These are phyloP conservation scores for Chrysaora quinquecirrha DNA, from an alignment of 30 jellyfish, hydroid and myxozoan genomes.

Conservation along the genomic window DNA sequence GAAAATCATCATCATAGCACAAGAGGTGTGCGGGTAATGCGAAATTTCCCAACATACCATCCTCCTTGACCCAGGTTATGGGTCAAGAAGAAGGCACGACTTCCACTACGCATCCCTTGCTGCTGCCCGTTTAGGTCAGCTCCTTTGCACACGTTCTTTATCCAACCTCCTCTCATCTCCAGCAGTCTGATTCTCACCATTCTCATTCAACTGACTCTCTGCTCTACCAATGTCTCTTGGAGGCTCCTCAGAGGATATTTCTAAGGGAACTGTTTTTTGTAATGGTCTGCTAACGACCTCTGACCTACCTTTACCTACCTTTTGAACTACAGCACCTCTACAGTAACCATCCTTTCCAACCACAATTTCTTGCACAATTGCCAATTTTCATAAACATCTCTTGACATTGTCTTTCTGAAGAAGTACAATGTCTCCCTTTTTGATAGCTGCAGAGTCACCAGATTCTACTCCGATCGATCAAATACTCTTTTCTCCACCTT, in stretches of 20 bases:
- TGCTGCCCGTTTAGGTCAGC: conserved; percentile 43
- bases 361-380: not conserved
- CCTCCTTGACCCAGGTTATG: conserved; percentile 58
- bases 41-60: too few species aligned
- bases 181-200: not conserved
- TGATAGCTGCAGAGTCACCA: not conserved
- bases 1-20: too few species aligned
- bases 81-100: conserved; percentile 69
- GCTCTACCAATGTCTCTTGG: conserved; percentile 7
- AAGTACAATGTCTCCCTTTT: conserved; percentile 19
- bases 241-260: not conserved
- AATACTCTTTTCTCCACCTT: conserved; percentile 51
- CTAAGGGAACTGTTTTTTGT: conserved; percentile 5
- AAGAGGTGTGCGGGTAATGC: too few species aligned
- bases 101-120: conserved; percentile 68
- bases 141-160: conserved; percentile 8
- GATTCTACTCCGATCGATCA: conserved; percentile 48
- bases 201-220: not conserved
- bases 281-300: not conserved
- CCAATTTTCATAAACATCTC: conserved; percentile 23
- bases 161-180: conserved; percentile 28
- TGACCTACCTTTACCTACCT: not conserved
- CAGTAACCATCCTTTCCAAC: conserved; percentile 15
- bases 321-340: not conserved
- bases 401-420: not conserved